Percentiles rank a stretch among this genome's conserved stretches.
These are phyloP conservation scores for Microtus richardsoni DNA, from an alignment of 2,113 vertebrate species.

Conservation along the genomic window DNA sequence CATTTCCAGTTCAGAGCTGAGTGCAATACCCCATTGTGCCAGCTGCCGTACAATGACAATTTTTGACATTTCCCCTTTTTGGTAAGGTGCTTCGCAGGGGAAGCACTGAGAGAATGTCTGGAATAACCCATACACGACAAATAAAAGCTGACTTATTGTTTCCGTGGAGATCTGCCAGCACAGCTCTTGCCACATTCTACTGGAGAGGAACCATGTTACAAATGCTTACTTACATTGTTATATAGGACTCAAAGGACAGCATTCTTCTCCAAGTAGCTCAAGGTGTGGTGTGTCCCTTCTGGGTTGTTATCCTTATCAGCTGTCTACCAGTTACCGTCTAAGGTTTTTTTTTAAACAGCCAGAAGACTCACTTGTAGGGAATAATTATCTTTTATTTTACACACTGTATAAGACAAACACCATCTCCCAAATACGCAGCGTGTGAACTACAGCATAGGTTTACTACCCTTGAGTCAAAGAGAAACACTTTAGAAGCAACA, in stretches of 20 bases:
- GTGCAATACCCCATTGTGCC: neutral
- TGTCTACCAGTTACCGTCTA: constrained; percentile 9
- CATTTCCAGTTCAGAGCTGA: neutral
- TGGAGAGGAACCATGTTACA: neutral
- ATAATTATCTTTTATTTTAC: constrained; percentile 57
- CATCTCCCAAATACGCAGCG: constrained; percentile 42
- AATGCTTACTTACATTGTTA: neutral
- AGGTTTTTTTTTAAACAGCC: constrained; percentile 24
- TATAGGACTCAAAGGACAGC: neutral
- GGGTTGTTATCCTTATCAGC: constrained; percentile 12
- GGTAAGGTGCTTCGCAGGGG: neutral
- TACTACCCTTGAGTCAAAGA: neutral
- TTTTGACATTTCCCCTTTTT: neutral
- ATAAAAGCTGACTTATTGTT: constrained; percentile 52
- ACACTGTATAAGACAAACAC: constrained; percentile 32
- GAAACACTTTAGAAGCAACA: constrained; percentile 42
- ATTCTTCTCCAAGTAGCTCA: neutral
- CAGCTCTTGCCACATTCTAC: neutral
- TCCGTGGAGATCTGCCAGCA: constrained; percentile 27
- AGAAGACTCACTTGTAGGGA: constrained; percentile 45
- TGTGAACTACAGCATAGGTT: constrained; percentile 46
- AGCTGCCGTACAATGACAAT: neutral
- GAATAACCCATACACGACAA: constrained; percentile 38
- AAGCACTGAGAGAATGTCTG: neutral
- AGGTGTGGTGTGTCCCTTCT: neutral